Evolutionary conservation across 2,797 vertebrate species (phyloP), one percentile per base, ranked within the genome.

Genomic region (Lagorchestes hirsutus): DNA sequence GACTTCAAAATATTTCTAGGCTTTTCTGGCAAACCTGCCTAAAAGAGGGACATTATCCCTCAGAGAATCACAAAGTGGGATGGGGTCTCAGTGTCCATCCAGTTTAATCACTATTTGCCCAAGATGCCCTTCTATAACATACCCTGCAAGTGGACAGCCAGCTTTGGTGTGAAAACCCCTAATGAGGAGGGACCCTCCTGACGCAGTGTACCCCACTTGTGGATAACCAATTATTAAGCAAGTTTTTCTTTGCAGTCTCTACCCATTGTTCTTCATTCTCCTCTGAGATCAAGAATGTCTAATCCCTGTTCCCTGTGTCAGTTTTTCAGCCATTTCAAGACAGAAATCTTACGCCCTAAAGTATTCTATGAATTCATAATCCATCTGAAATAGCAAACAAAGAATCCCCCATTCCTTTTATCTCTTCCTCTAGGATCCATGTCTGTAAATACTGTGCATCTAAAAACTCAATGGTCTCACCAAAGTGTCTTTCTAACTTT

Each of bases 401-500:
- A 87, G 74, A 87, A 27, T 82, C 10, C 24, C 74, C 74, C 74
- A 87, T 50, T 50, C 40, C 3, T 28, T 87, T 87, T 2, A 50
- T 87, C 40, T 50, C 22, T 50, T 9, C 40, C 40, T 87, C 3
- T 46, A 46, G 4, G 40, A 87, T 87, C 3, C 40, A 87, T 27
- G 22, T 11, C 74, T 50, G 18, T 82, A 87, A 87, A 87, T 87
- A 11, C 0, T 11, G 1, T 87, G 24, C 22, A 50, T 11, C 74
- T n/a, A 67, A 52, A 67, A 59, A 0, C n/a, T 16, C 90, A 46
- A 13, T 34, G 29, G 58, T 50, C 82, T 94, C 28, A n/a, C 9
- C 31, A 31, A 0, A 24, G 11, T 40, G 55, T 4, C 91, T 97
- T 90, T 92, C 31, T 95, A 55, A 95, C 92, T 90, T 97, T 90